phyloP scores from a whole-genome alignment of 2,113 vertebrate genomes.

The Ptilonorhynchus violaceus region DNA sequence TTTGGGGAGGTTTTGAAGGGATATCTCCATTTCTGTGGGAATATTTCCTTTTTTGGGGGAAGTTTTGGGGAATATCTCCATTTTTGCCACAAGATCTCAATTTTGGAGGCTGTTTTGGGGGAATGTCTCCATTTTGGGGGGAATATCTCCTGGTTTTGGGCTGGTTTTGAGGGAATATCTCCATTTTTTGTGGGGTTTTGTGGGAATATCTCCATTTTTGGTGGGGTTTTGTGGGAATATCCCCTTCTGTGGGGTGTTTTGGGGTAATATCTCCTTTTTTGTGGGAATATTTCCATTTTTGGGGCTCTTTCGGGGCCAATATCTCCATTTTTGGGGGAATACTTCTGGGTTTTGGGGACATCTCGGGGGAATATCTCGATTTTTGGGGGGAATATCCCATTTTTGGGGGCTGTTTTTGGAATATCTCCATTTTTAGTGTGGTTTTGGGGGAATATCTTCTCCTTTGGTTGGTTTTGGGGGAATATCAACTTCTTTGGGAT shows the following conservation, averaged over 20 bases:
- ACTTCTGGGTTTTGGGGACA: too few species aligned
- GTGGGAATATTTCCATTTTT: neutral
- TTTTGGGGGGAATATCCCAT: neutral
- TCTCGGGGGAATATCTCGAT: neutral
- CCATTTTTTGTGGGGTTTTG: neutral
- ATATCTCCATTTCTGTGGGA: neutral
- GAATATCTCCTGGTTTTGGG: too few species aligned
- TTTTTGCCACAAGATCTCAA: too few species aligned
- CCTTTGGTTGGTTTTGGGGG: rapidly evolving
- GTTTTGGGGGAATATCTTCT: rapidly evolving
- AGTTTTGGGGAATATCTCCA: too few species aligned
- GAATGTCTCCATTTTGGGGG: too few species aligned
- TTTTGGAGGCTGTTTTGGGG: too few species aligned
- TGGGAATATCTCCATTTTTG: neutral
- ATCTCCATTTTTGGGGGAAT: neutral
- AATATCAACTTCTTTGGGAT: too few species aligned
- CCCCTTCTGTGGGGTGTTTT: neutral
- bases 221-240: too few species aligned
- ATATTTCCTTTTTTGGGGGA: too few species aligned
- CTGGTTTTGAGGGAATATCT: too few species aligned
- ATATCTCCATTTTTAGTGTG: rapidly evolving
- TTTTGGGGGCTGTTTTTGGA: too few species aligned
- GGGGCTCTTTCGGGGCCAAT: too few species aligned
- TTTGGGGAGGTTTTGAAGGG: neutral
- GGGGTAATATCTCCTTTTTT: neutral